Percentiles rank a stretch among this genome's conserved stretches.
These are phyloP conservation scores for Abramis brama DNA, from an alignment of 2,113 vertebrate species.

Conservation along the genomic window DNA sequence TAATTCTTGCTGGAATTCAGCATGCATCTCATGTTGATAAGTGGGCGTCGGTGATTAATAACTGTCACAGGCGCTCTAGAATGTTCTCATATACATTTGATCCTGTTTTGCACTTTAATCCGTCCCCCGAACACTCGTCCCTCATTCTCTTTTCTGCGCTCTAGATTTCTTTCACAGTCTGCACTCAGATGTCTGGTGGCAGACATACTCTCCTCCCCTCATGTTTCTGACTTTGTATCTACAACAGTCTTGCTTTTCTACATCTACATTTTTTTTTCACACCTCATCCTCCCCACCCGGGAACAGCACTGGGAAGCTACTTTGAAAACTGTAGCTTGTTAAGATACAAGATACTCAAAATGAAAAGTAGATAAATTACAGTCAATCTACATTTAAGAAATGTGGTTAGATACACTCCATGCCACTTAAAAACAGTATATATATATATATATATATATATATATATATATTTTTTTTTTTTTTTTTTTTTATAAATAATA, in stretches of 20 bases:
- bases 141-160: background rate
- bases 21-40: background rate
- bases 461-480: too few species aligned
- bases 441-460: too few species aligned
- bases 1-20: constrained; percentile 28
- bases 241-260: constrained; percentile 3
- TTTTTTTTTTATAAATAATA: background rate
- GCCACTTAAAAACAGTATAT: background rate
- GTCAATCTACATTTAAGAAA: background rate
- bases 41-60: background rate
- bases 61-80: background rate
- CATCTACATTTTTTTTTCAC: background rate
- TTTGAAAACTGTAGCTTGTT: constrained; percentile 3
- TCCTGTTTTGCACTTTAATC: constrained; percentile 6
- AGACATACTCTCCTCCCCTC: constrained; percentile 43
- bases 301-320: background rate
- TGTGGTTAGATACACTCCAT: background rate
- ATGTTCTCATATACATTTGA: constrained; percentile 26
- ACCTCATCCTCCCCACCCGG: background rate
- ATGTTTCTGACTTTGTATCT: constrained; percentile 20
- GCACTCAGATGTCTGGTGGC: constrained; percentile 29
- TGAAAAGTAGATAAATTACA: background rate
- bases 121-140: background rate
- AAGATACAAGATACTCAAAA: background rate
- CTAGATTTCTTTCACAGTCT: background rate